phyloP scores from a whole-genome alignment of 1,140 invertebrate genomes.

The Pteromalus puparum region DNA sequence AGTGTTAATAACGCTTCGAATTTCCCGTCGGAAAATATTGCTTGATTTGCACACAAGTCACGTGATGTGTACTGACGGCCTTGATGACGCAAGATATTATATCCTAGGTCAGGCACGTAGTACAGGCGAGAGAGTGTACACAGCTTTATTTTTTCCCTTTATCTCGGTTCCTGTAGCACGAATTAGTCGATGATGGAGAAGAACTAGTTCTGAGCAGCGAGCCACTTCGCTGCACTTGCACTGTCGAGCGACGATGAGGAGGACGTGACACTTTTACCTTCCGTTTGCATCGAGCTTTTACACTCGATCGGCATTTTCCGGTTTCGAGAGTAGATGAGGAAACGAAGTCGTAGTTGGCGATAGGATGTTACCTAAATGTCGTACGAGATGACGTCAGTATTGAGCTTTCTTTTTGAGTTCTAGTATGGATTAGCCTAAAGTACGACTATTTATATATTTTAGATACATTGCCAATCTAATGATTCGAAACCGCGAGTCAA shows the following conservation, averaged over 20 bases:
- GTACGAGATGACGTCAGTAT: not conserved
- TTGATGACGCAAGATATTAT: conserved; percentile 14
- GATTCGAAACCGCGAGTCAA: too few species aligned
- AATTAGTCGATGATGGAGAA: not conserved
- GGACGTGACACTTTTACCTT: conserved; percentile 43
- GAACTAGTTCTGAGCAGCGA: not conserved
- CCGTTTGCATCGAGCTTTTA: not conserved
- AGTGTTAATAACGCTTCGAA: not conserved
- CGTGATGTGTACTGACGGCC: not conserved
- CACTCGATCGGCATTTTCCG: conserved; percentile 20
- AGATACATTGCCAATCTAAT: too few species aligned
- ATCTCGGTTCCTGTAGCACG: not conserved
- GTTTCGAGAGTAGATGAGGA: not conserved
- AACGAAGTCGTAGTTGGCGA: not conserved
- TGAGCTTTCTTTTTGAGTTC: too few species aligned
- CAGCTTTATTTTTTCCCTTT: not conserved
- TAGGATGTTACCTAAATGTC: not conserved
- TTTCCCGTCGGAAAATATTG: not conserved
- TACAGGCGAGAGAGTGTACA: not conserved
- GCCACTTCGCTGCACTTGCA: conserved; percentile 33
- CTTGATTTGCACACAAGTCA: not conserved
- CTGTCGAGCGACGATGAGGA: not conserved
- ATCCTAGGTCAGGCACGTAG: not conserved
- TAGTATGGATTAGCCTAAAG: too few species aligned
- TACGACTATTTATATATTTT: too few species aligned